A percentile compares a stretch with the other conserved stretches of the same genome.
Conservation (phyloP, 2,888 invertebrate species). For the Dioctria rufipes region DNA sequence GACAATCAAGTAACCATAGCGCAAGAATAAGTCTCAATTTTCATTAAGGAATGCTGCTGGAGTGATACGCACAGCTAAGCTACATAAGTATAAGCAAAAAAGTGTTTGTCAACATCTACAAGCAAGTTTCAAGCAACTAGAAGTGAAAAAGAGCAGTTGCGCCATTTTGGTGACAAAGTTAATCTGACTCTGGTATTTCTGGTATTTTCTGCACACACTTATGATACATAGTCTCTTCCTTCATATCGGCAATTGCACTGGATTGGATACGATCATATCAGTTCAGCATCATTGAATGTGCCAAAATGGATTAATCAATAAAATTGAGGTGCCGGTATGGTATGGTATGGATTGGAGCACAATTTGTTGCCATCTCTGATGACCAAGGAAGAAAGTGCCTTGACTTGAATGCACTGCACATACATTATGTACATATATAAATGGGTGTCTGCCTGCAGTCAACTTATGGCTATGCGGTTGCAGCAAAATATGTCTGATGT, state of each 20-base stretch:
- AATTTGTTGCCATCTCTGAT: too few relatives aligned
- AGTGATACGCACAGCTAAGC: neutral
- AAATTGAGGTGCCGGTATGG: neutral
- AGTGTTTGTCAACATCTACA: constrained; percentile 5
- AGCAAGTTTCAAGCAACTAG: neutral
- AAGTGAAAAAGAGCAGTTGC: neutral
- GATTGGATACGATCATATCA: constrained; percentile 16
- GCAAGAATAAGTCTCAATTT: neutral
- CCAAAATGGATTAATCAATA: constrained; percentile 15
- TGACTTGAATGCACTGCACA: neutral
- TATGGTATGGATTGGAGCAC: too few relatives aligned
- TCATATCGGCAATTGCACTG: neutral
- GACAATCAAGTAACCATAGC: neutral
- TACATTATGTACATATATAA: too few relatives aligned
- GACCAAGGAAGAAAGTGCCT: constrained; percentile 1
- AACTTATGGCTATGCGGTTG: too few relatives aligned
- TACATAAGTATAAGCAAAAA: neutral
- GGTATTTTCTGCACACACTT: neutral
- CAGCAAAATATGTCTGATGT: too few relatives aligned
- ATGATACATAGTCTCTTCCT: neutral
- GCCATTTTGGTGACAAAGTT: constrained; percentile 5
- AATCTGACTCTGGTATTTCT: neutral
- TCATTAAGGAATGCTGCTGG: constrained; percentile 7
- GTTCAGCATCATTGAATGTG: neutral
- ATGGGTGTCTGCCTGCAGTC: too few relatives aligned